These are phyloP conservation scores for Octopus sinensis DNA, from an alignment of 1,140 invertebrate genomes.

Conservation along the genomic window DNA sequence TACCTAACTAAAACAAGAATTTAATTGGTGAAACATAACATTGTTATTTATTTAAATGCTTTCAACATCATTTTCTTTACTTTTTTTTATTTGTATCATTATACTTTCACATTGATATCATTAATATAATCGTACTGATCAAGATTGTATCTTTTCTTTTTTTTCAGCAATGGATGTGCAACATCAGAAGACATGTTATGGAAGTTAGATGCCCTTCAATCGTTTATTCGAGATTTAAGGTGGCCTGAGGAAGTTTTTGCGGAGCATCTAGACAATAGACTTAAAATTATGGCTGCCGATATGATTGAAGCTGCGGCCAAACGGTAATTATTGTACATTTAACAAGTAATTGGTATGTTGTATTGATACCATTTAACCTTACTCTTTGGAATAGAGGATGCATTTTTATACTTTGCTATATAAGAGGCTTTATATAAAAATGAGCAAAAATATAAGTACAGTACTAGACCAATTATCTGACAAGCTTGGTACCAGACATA, in stretches of 20 bases:
- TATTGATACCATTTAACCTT: too few species aligned
- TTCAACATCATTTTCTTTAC: neutral
- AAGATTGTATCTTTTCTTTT: constrained; percentile 6
- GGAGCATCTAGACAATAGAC: constrained; percentile 90
- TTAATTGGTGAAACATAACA: too few species aligned
- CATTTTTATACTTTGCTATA: too few species aligned
- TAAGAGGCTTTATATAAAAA: too few species aligned
- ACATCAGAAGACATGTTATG: constrained; percentile 98
- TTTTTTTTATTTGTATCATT: neutral
- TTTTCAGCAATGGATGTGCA: constrained; percentile 72
- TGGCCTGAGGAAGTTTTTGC: constrained; percentile 98
- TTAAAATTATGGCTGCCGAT: constrained; percentile 97
- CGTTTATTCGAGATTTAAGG: constrained; percentile 95
- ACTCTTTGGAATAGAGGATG: too few species aligned
- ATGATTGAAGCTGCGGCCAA: constrained; percentile 99
- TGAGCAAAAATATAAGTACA: too few species aligned
- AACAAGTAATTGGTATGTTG: too few species aligned
- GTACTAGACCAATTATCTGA: too few species aligned
- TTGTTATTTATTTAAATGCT: neutral
- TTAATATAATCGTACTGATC: neutral
- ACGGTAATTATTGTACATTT: constrained; percentile 61
- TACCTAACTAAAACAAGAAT: too few species aligned
- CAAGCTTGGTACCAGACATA: too few species aligned
- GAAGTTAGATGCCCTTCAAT: constrained; percentile 97
- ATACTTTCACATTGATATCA: neutral